Percentiles rank a stretch among this genome's conserved stretches.
Evolutionary conservation across 2,797 vertebrate species (phyloP).

Genomic region (Lagocephalus sceleratus): DNA sequence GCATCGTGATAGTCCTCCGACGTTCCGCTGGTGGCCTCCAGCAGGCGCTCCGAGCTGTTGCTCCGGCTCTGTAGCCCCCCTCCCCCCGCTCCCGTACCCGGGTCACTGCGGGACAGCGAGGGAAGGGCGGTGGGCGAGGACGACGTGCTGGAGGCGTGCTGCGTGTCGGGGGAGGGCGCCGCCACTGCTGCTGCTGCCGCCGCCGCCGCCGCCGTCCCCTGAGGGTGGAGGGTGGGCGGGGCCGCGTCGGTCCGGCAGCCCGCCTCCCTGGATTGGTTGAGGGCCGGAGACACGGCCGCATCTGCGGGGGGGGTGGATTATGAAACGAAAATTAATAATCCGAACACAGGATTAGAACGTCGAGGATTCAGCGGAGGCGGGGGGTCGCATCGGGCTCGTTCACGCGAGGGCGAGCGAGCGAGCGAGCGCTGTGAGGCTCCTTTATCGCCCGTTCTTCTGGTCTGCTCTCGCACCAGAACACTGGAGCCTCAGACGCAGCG

Average conservation of each 20-base stretch:
- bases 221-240: conserved; percentile 79
- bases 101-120: conserved; percentile 81
- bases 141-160: conserved; percentile 72
- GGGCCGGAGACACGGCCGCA: conserved; percentile 52
- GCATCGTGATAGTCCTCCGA: conserved; percentile 86
- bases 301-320: conserved; percentile 68
- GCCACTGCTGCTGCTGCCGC: too few relatives aligned
- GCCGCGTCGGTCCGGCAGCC: conserved; percentile 78
- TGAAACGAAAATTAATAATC: conserved; percentile 4
- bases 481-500: conserved; percentile 58
- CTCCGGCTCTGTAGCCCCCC: conserved; percentile 82
- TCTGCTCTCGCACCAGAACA: conserved; percentile 59
- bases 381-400: conserved; percentile 35
- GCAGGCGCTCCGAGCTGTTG: conserved; percentile 86
- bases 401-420: conserved; percentile 44
- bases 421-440: conserved; percentile 40
- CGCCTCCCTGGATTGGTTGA: conserved; percentile 69
- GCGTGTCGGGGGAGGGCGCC: conserved; percentile 71
- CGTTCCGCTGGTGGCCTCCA: conserved; percentile 75
- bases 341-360: conserved; percentile 12
- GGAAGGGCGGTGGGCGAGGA: conserved; percentile 76
- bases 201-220: conserved; percentile 63
- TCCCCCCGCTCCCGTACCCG: conserved; percentile 65
- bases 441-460: conserved; percentile 54
- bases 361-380: background rate